Conservation (phyloP, 2,113 vertebrate species). For the Vanacampus margaritifer region DNA sequence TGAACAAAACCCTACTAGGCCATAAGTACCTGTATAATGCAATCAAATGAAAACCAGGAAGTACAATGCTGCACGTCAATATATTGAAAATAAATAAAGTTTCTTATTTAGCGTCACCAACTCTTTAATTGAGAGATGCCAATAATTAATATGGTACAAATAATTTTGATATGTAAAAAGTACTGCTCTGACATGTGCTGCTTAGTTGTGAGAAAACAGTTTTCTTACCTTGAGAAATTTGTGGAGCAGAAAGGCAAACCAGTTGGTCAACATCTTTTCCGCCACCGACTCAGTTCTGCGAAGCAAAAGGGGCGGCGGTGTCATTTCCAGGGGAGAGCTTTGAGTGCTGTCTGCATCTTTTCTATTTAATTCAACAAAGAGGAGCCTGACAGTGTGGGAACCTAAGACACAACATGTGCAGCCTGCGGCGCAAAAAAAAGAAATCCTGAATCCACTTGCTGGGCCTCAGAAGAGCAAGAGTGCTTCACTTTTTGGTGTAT, state of each 20-base stretch:
- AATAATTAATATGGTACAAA: neutral
- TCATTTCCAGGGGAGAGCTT: conserved; percentile 36
- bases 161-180: neutral
- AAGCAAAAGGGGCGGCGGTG: conserved; percentile 27
- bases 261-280: conserved; percentile 93
- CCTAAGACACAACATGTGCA: conserved; percentile 21
- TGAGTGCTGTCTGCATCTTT: conserved; percentile 39
- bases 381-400: conserved; percentile 24
- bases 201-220: neutral
- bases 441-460: neutral
- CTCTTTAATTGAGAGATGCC: neutral
- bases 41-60: too few relatives aligned
- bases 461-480: neutral
- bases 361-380: conserved; percentile 45
- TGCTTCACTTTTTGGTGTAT: neutral
- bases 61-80: too few relatives aligned
- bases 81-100: too few relatives aligned
- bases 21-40: too few relatives aligned
- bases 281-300: conserved; percentile 78
- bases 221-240: conserved; percentile 87
- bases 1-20: too few relatives aligned
- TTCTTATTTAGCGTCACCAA: too few relatives aligned
- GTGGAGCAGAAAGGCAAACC: conserved; percentile 93
- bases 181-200: neutral
- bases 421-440: conserved; percentile 9